Percentiles rank a stretch among this genome's conserved stretches.
Evolutionary conservation across 2,113 vertebrate species (phyloP).

Genomic region (Columbina picui): DNA sequence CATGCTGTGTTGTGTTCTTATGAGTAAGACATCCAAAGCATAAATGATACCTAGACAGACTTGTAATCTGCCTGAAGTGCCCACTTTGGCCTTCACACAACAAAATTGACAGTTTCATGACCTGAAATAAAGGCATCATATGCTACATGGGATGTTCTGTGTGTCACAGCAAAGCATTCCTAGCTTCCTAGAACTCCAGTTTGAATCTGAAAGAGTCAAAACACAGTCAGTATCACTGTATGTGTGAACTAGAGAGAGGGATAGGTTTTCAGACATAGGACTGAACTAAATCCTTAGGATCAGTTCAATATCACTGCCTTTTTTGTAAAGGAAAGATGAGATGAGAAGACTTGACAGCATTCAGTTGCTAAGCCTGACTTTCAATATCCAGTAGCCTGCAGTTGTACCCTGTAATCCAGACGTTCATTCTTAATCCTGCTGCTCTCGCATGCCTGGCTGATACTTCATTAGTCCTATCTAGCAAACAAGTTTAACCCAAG

Average conservation of each 20-base stretch:
- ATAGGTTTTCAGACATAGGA: neutral
- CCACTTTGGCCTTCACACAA: neutral
- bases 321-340: neutral
- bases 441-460: neutral
- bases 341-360: neutral
- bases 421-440: neutral
- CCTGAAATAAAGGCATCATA: neutral
- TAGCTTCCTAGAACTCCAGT: neutral
- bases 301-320: neutral
- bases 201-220: neutral
- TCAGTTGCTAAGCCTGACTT: neutral
- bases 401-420: neutral
- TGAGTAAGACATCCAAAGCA: neutral
- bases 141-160: neutral
- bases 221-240: neutral
- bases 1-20: neutral
- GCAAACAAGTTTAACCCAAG: neutral
- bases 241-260: neutral
- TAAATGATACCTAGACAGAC: neutral
- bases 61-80: neutral
- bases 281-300: neutral
- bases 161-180: neutral
- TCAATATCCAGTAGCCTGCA: neutral
- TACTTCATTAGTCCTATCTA: neutral
- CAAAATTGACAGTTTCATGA: neutral